Evolutionary conservation across 2,797 vertebrate genomes (phyloP).

Genomic region (Paramormyrops hopkinsi): DNA sequence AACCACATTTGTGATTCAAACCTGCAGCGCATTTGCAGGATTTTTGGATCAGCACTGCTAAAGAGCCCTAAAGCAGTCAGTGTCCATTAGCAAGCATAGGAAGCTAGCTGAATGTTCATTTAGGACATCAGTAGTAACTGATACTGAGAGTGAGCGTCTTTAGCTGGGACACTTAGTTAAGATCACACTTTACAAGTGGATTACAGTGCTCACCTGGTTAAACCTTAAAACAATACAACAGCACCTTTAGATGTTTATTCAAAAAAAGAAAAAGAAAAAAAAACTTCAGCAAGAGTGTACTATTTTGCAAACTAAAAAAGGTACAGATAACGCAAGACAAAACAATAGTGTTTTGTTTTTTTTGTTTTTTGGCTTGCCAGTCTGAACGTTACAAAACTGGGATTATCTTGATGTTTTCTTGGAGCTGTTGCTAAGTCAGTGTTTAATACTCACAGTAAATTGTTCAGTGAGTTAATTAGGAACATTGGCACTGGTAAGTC

Average conservation of each 20-base stretch:
- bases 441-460: neutral
- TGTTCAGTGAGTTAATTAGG: neutral
- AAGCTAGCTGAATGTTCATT: neutral
- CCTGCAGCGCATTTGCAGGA: neutral
- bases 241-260: neutral
- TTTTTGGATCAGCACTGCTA: neutral
- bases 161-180: neutral
- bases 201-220: neutral
- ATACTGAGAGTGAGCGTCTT: neutral
- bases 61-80: neutral
- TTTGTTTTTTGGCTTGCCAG: neutral
- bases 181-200: neutral
- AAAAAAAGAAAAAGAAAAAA: neutral
- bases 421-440: neutral
- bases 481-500: neutral
- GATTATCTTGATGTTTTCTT: neutral
- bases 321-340: neutral
- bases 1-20: neutral
- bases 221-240: neutral
- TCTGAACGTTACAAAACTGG: neutral
- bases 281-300: neutral
- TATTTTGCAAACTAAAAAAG: neutral
- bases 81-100: neutral
- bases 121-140: neutral
- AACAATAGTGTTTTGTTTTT: neutral